phyloP scores from a whole-genome alignment of 2,888 invertebrate species.

The Drosophila pseudotakahashii region DNA sequence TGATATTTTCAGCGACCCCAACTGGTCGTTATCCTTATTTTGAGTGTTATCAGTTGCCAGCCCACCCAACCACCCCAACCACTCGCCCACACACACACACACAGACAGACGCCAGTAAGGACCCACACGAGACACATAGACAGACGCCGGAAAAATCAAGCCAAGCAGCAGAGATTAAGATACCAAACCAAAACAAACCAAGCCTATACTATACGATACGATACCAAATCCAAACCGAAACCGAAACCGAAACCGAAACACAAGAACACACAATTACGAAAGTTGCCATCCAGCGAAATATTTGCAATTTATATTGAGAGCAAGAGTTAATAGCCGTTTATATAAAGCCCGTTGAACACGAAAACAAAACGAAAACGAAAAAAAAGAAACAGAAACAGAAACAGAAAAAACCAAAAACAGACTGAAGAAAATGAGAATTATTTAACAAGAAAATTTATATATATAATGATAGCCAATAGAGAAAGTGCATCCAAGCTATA shows the following conservation, averaged over 20 bases:
- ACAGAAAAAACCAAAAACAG: conserved; percentile 52
- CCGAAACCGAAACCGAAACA: conserved; percentile 19
- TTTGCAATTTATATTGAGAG: conserved; percentile 67
- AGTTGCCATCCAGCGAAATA: conserved; percentile 78
- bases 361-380: conserved; percentile 25
- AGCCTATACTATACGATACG: not conserved
- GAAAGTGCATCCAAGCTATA: conserved; percentile 40
- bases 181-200: conserved; percentile 29
- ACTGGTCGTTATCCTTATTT: conserved; percentile 8
- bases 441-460: conserved; percentile 51
- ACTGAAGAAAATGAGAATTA: conserved; percentile 49
- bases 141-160: conserved; percentile 10
- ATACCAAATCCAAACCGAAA: not conserved
- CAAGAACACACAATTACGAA: conserved; percentile 61
- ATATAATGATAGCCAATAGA: conserved; percentile 47
- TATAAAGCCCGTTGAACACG: conserved; percentile 48
- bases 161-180: conserved; percentile 37
- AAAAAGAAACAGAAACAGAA: not conserved
- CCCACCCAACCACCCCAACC: not conserved
- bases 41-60: conserved; percentile 28
- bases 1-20: conserved; percentile 1
- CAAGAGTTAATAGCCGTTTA: conserved; percentile 49
- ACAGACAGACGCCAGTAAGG: conserved; percentile 22
- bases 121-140: conserved; percentile 5
- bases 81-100: conserved; percentile 5